Evolutionary conservation across 2,113 vertebrate species (phyloP).

Genomic region (Alligator mississippiensis): DNA sequence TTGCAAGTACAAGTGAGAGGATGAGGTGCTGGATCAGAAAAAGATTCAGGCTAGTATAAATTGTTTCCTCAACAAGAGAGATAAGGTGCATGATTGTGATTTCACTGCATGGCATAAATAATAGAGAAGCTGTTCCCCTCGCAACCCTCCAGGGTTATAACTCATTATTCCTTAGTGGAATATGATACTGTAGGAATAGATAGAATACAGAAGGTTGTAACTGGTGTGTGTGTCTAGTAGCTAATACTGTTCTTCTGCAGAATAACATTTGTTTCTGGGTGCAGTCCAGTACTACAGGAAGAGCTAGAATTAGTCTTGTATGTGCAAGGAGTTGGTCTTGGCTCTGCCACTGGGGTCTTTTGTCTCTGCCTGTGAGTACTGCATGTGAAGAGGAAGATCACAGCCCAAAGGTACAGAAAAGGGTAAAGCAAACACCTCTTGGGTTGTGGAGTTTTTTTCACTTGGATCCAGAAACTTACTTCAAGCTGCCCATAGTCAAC

Average conservation of each 20-base stretch:
- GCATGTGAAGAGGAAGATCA: neutral
- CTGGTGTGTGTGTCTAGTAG: neutral
- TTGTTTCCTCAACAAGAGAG: neutral
- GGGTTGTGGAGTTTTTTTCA: neutral
- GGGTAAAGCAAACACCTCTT: neutral
- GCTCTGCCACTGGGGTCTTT: neutral
- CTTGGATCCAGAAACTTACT: neutral
- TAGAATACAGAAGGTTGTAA: neutral
- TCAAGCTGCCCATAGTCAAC: neutral
- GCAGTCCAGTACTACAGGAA: neutral
- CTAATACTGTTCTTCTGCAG: neutral
- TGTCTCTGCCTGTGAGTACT: neutral
- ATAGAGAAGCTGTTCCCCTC: neutral
- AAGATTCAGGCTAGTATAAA: neutral
- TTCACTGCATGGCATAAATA: neutral
- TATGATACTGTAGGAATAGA: neutral
- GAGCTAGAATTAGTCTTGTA: neutral
- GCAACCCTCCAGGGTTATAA: too few relatives aligned
- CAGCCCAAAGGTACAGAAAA: neutral
- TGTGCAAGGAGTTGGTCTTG: neutral
- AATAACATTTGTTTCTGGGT: neutral
- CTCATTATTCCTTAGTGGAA: neutral
- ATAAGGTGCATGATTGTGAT: neutral
- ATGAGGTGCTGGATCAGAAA: neutral
- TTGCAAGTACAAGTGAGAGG: neutral